These are phyloP conservation scores for Acronicta alni DNA, from an alignment of 2,888 invertebrate genomes.

Conservation along the genomic window DNA sequence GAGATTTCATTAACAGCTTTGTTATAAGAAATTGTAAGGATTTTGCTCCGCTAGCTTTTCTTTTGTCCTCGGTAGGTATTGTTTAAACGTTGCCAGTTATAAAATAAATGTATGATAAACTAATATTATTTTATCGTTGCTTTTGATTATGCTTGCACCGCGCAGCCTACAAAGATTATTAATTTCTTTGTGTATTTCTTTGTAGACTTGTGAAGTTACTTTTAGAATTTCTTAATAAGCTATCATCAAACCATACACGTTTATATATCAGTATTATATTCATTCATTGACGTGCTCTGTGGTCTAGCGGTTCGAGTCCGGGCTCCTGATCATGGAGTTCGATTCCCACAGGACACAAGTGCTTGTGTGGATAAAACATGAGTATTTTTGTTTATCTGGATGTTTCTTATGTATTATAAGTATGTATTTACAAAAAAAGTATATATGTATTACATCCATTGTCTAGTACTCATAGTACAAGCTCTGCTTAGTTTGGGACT, in stretches of 20 bases:
- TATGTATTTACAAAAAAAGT: too few relatives aligned
- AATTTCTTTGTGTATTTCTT: not conserved
- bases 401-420: too few relatives aligned
- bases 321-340: too few relatives aligned
- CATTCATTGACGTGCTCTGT: too few relatives aligned
- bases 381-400: too few relatives aligned
- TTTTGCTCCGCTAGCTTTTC: constrained; percentile 26
- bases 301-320: too few relatives aligned
- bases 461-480: too few relatives aligned
- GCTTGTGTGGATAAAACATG: too few relatives aligned
- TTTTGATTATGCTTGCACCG: not conserved
- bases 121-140: constrained; percentile 25
- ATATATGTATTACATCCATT: too few relatives aligned
- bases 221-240: not conserved
- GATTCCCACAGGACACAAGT: too few relatives aligned
- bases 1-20: constrained; percentile 46
- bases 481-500: too few relatives aligned
- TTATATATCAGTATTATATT: too few relatives aligned
- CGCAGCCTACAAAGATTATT: not conserved
- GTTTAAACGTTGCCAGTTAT: constrained; percentile 34
- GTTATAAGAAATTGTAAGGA: constrained; percentile 47
- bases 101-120: constrained; percentile 36
- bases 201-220: not conserved
- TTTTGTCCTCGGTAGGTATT: constrained; percentile 35
- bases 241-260: not conserved